Evolutionary conservation across 2,797 vertebrate species (phyloP).

Genomic region (Chelonia mydas): DNA sequence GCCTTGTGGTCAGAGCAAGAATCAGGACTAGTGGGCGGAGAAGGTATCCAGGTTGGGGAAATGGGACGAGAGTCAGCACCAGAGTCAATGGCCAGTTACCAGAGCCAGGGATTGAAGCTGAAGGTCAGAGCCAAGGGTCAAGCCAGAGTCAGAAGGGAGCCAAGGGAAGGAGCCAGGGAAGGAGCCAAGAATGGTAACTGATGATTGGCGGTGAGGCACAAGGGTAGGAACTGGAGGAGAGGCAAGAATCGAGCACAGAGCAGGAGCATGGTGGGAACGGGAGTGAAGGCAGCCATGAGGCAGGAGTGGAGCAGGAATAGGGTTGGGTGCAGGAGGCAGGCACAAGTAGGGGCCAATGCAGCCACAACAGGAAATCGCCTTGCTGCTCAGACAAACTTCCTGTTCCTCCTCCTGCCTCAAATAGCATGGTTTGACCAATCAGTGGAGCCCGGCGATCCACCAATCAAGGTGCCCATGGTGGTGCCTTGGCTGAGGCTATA

Average conservation of each 20-base stretch:
- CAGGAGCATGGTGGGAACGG: background rate
- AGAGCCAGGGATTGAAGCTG: background rate
- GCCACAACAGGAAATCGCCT: background rate
- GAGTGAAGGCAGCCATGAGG: background rate
- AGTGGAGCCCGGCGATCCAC: background rate
- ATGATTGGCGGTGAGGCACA: background rate
- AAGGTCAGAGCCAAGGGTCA: background rate
- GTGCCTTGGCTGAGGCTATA: background rate
- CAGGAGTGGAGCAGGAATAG: background rate
- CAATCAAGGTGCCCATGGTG: background rate
- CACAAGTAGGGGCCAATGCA: background rate
- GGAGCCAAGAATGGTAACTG: background rate
- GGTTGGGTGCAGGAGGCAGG: background rate
- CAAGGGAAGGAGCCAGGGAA: background rate
- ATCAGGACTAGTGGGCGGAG: background rate
- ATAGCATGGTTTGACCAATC: background rate
- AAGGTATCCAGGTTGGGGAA: background rate
- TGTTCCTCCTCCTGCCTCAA: background rate
- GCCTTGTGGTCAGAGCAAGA: background rate
- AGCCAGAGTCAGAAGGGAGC: background rate
- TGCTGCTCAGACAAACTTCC: background rate
- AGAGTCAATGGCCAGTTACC: background rate
- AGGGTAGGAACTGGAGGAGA: background rate
- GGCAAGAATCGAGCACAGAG: background rate
- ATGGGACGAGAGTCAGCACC: background rate